phyloP scores from a whole-genome alignment of 2,797 vertebrate genomes.

The Calcarius lapponicus region DNA sequence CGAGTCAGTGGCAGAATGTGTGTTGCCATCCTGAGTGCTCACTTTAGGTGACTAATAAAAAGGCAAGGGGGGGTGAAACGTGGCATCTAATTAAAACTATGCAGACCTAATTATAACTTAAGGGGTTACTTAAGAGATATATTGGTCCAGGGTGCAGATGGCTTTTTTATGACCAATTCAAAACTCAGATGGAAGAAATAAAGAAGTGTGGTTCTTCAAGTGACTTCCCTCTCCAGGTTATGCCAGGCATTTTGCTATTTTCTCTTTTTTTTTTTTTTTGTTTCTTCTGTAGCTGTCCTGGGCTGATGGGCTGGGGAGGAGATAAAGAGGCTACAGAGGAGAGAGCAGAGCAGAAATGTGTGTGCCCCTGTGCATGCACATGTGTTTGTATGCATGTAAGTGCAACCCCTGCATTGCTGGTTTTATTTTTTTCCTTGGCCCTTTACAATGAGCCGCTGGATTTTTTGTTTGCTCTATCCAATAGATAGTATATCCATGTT shows the following conservation, averaged over 20 bases:
- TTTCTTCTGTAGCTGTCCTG: slow-evolving; percentile 10
- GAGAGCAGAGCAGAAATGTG: background rate
- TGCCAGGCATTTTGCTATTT: background rate
- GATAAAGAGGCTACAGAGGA: background rate
- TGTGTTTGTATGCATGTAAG: background rate
- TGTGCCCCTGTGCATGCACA: background rate
- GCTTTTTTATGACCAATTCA: background rate
- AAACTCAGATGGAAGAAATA: background rate
- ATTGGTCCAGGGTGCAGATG: background rate
- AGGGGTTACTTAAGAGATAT: background rate
- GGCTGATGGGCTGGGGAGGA: background rate
- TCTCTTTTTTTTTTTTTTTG: background rate
- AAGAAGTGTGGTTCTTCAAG: background rate
- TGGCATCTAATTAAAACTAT: background rate
- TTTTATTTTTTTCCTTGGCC: background rate
- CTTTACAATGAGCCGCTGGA: background rate
- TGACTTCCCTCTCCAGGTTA: background rate
- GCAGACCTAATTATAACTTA: background rate
- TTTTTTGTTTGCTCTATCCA: background rate
- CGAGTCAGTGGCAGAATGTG: background rate
- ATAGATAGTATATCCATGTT: background rate
- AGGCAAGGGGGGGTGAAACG: background rate
- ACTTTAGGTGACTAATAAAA: background rate
- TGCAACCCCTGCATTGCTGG: background rate
- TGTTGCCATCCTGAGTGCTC: background rate